A percentile compares a stretch with the other conserved stretches of the same genome.
Evolutionary conservation across 2,797 vertebrate genomes (phyloP).

Genomic region (Melanotaenia maccullochi): DNA sequence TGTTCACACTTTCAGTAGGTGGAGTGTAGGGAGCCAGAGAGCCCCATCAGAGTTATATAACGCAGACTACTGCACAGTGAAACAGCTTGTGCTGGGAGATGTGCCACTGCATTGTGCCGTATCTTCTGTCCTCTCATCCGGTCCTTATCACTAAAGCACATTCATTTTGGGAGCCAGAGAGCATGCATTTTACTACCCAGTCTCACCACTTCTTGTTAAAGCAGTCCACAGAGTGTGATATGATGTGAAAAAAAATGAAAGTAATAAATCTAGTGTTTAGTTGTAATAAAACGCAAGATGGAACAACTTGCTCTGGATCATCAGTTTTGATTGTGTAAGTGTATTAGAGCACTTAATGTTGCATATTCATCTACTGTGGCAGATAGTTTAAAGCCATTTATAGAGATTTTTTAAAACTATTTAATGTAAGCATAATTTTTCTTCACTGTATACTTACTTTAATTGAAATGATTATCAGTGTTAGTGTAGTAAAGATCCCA

Average conservation of each 20-base stretch:
- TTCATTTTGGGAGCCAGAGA: conserved; percentile 78
- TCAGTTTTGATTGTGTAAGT: conserved; percentile 40
- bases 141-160: conserved; percentile 80
- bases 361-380: conserved; percentile 23
- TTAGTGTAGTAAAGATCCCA: not conserved
- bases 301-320: conserved; percentile 41
- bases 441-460: not conserved
- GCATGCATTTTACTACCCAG: conserved; percentile 66
- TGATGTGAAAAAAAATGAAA: conserved; percentile 50
- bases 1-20: conserved; percentile 60
- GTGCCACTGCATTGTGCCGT: conserved; percentile 73
- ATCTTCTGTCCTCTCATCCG: conserved; percentile 76
- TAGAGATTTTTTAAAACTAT: conserved; percentile 8
- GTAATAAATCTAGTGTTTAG: conserved; percentile 54
- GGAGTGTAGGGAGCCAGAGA: conserved; percentile 63
- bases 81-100: conserved; percentile 72
- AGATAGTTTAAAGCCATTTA: conserved; percentile 17
- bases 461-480: conserved; percentile 5
- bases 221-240: conserved; percentile 50
- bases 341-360: conserved; percentile 45
- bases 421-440: not conserved
- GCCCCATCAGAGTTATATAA: conserved; percentile 75
- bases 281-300: conserved; percentile 57
- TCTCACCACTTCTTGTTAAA: conserved; percentile 48
- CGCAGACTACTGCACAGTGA: conserved; percentile 69